Conservation (phyloP, 2,888 invertebrate species). For the Polydrusus pterygomalis region DNA sequence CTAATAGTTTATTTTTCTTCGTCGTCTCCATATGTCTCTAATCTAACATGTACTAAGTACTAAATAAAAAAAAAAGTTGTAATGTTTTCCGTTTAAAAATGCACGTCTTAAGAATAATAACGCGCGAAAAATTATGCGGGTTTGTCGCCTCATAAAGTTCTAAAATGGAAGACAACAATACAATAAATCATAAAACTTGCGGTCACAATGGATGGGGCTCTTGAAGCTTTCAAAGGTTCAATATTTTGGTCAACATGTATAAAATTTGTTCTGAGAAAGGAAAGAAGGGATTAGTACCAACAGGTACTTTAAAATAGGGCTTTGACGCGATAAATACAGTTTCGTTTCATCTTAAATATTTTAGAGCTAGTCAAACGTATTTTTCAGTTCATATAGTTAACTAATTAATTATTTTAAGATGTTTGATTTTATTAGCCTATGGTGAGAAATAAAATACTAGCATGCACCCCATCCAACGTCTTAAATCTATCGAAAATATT, state of each 20-base stretch:
- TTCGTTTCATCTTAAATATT: background rate
- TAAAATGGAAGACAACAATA: slow-evolving; percentile 5
- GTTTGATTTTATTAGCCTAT: too few relatives aligned
- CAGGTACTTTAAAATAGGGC: background rate
- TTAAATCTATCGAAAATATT: too few relatives aligned
- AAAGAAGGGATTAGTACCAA: background rate
- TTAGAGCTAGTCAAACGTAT: too few relatives aligned
- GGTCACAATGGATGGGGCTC: slow-evolving; percentile 8
- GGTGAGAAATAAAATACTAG: too few relatives aligned
- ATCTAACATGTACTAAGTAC: too few relatives aligned
- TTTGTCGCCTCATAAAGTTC: slow-evolving; percentile 22
- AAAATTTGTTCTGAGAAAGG: slow-evolving; percentile 12
- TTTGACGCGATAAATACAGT: background rate
- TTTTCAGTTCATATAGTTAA: too few relatives aligned
- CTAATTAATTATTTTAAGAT: too few relatives aligned
- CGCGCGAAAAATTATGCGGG: slow-evolving; percentile 6
- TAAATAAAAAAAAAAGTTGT: background rate
- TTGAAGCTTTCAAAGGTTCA: slow-evolving; percentile 8
- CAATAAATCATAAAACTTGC: slow-evolving; percentile 25
- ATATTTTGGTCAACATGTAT: slow-evolving; percentile 12
- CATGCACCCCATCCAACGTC: too few relatives aligned
- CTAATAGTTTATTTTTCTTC: too few relatives aligned
- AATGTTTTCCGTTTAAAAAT: background rate
- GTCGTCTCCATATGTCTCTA: too few relatives aligned
- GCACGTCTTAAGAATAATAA: background rate